Conservation (phyloP, 2,888 invertebrate genomes). For the Neoascia interrupta region DNA sequence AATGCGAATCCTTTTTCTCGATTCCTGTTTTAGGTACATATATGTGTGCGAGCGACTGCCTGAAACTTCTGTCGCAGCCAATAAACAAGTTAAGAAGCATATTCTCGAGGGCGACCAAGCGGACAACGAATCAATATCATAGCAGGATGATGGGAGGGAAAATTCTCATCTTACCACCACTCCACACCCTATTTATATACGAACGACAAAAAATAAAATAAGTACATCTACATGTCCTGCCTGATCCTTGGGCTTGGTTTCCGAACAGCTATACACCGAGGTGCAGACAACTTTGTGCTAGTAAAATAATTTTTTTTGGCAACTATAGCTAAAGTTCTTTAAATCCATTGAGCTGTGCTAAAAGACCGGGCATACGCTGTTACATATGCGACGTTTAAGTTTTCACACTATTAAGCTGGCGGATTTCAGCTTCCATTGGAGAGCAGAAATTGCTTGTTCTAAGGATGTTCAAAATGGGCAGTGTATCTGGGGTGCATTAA, state of each 20-base stretch:
- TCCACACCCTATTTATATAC: no score
- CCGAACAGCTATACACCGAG: conserved; percentile 44
- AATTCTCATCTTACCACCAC: conserved; percentile 13
- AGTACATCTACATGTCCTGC: no score
- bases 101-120: conserved; percentile 67
- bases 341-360: conserved; percentile 40
- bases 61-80: conserved; percentile 68
- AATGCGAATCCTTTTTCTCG: conserved; percentile 32
- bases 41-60: conserved; percentile 14
- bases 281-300: conserved; percentile 52
- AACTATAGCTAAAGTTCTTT: conserved; percentile 43
- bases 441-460: conserved; percentile 35
- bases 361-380: background rate
- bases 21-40: background rate
- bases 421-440: conserved; percentile 10
- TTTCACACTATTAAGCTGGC: conserved; percentile 65
- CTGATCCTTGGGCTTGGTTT: conserved; percentile 2
- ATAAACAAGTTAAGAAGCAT: conserved; percentile 67
- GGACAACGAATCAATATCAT: conserved; percentile 61
- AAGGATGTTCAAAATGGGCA: conserved; percentile 61
- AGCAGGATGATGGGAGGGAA: conserved; percentile 38
- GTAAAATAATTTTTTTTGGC: conserved; percentile 48
- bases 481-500: conserved; percentile 61
- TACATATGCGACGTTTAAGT: conserved; percentile 64
- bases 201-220: no score